A percentile compares a stretch with the other conserved stretches of the same genome.
Conservation (phyloP, 92 coral and sea anemone species). For the Palythoa grandiflora region DNA sequence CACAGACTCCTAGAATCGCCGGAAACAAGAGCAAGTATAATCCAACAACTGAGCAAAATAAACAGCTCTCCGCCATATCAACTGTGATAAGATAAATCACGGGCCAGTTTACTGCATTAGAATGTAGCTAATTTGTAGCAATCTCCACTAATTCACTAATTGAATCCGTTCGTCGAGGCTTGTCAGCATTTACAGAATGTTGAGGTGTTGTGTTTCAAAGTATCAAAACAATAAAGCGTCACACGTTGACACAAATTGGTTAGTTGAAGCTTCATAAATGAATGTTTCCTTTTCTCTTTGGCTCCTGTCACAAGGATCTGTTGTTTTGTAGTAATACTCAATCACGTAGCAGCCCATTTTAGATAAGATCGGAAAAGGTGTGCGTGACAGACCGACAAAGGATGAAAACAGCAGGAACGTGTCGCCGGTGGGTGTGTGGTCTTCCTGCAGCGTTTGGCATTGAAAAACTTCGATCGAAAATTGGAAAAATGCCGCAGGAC, state of each 20-base stretch:
- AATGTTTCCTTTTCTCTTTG: neutral
- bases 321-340: neutral
- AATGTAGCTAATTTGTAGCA: neutral
- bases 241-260: conserved; percentile 47
- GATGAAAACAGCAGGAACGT: too few relatives aligned
- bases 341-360: too few relatives aligned
- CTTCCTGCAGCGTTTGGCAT: too few relatives aligned
- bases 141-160: neutral
- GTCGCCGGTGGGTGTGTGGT: too few relatives aligned
- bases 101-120: neutral
- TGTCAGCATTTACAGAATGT: conserved; percentile 18
- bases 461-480: too few relatives aligned
- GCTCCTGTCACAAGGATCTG: conserved; percentile 14
- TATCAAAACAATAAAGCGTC: conserved; percentile 26
- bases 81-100: neutral
- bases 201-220: conserved; percentile 40
- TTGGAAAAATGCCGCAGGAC: too few relatives aligned
- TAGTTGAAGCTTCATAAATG: conserved; percentile 26
- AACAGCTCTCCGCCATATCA: neutral
- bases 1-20: neutral
- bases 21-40: neutral
- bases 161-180: neutral
- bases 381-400: neutral
- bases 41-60: neutral
- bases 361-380: neutral